These are phyloP conservation scores for Vidua macroura DNA, from an alignment of 2,113 vertebrate genomes.

Conservation along the genomic window DNA sequence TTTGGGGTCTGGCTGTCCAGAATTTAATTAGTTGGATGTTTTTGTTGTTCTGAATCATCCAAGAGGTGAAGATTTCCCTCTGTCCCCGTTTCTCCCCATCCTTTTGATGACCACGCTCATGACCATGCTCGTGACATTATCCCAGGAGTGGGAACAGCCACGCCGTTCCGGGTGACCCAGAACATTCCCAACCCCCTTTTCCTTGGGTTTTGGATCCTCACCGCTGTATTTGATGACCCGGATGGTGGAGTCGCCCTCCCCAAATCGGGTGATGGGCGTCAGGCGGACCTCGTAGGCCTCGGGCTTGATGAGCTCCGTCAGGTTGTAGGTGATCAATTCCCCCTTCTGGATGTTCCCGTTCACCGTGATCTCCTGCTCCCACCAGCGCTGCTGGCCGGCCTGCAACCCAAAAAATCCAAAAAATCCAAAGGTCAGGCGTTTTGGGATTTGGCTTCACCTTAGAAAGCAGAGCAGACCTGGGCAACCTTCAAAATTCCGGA, in stretches of 20 bases:
- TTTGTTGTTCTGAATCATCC: no score
- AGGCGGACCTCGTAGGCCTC: conserved; percentile 94
- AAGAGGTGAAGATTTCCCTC: not conserved
- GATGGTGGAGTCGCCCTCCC: conserved; percentile 93
- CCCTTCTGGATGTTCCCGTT: conserved; percentile 89
- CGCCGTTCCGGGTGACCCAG: accelerated
- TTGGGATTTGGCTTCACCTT: not conserved
- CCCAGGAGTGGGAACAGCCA: accelerated
- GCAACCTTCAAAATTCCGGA: not conserved
- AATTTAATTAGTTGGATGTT: not conserved
- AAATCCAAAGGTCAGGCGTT: not conserved
- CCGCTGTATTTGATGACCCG: conserved; percentile 96
- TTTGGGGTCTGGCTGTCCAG: not conserved
- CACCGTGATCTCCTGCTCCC: conserved; percentile 96
- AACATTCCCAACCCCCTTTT: accelerated
- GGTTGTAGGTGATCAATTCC: conserved; percentile 94
- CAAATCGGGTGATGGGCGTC: conserved; percentile 93
- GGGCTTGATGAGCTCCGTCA: conserved; percentile 93
- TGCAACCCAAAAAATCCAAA: conserved; percentile 49
- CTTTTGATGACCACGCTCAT: not conserved
- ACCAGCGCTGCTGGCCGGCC: conserved; percentile 96
- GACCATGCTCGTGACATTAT: accelerated
- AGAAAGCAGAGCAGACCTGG: not conserved
- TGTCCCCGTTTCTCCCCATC: not conserved
- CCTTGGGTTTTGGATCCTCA: conserved; percentile 57